phyloP scores from a whole-genome alignment of 2,113 vertebrate species.

The Pelobates fuscus region DNA sequence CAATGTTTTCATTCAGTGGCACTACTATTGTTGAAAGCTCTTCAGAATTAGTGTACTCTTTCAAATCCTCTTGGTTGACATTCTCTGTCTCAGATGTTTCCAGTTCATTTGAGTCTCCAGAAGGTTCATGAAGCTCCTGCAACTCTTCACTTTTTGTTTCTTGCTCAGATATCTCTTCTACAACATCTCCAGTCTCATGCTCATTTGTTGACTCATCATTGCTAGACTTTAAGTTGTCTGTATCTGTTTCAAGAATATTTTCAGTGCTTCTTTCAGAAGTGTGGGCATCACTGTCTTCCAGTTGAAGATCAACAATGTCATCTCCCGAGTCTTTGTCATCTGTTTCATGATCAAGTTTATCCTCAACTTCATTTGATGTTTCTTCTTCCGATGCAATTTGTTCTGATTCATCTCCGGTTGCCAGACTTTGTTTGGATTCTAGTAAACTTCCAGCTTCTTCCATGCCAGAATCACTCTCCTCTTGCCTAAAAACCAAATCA shows the following conservation, averaged over 20 bases:
- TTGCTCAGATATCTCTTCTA: not conserved
- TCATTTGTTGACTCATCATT: not conserved
- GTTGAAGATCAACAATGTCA: not conserved
- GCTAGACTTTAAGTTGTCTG: not conserved
- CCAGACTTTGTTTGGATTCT: not conserved
- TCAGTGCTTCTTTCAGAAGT: not conserved
- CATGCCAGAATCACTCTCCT: not conserved
- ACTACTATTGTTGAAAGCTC: not conserved
- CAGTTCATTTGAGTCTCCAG: not conserved
- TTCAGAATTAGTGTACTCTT: not conserved
- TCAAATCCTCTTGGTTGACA: not conserved
- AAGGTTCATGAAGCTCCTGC: not conserved
- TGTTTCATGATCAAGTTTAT: not conserved
- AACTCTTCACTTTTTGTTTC: not conserved
- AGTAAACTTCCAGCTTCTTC: not conserved
- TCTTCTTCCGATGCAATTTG: not conserved
- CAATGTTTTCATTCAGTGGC: not conserved
- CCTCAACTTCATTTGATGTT: not conserved
- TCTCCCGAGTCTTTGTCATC: not conserved
- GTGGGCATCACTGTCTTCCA: not conserved
- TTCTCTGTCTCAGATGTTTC: not conserved
- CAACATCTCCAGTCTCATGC: not conserved
- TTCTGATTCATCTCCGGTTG: not conserved
- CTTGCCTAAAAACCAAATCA: not conserved
- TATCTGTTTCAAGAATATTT: not conserved